Percentiles rank a stretch among this genome's conserved stretches.
Evolutionary conservation across 2,113 vertebrate species (phyloP).

Genomic region (Gopherus evgoodei): DNA sequence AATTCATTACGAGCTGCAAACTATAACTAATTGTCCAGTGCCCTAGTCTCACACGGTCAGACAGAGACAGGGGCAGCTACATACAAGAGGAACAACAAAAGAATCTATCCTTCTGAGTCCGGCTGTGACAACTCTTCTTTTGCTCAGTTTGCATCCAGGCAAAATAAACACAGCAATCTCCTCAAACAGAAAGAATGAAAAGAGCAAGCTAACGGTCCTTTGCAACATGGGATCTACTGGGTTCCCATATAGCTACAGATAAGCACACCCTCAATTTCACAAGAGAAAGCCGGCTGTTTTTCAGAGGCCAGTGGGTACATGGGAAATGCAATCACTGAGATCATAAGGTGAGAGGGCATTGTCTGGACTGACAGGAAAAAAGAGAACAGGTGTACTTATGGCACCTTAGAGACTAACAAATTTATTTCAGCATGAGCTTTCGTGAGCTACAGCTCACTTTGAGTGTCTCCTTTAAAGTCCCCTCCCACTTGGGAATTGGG

Average conservation of each 20-base stretch:
- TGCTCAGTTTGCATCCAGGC: background rate
- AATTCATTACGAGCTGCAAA: background rate
- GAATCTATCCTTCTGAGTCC: background rate
- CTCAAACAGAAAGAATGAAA: background rate
- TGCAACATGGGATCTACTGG: background rate
- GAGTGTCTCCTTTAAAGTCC: background rate
- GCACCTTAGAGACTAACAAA: too few species aligned
- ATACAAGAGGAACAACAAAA: background rate
- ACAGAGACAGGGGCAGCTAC: background rate
- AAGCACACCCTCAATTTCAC: background rate
- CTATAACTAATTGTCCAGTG: accelerated
- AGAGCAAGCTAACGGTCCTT: background rate
- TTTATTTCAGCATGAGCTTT: too few species aligned
- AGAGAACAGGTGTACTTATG: background rate
- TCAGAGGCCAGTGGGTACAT: background rate
- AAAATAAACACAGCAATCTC: background rate
- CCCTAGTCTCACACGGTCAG: background rate
- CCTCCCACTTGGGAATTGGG: background rate
- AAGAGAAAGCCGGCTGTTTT: background rate
- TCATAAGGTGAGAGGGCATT: background rate
- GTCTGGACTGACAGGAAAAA: background rate
- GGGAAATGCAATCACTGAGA: background rate
- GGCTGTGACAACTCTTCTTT: background rate
- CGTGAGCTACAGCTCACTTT: too few species aligned
- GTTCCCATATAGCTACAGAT: background rate